Percentiles rank a stretch among this genome's conserved stretches.
Evolutionary conservation across 1,140 invertebrate species (phyloP).

Genomic region (Eubasilissa regina): DNA sequence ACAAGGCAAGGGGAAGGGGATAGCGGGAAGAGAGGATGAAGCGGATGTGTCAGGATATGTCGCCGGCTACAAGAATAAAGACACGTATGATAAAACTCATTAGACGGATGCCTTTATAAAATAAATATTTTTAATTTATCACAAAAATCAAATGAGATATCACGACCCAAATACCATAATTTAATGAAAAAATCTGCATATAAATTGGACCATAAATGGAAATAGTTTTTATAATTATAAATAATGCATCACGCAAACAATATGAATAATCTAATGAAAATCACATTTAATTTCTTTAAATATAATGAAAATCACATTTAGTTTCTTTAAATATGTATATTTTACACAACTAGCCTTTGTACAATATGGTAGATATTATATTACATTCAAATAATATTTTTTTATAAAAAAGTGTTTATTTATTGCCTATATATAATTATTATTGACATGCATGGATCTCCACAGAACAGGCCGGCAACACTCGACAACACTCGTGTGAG

Average conservation of each 20-base stretch:
- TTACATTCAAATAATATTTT: constrained; percentile 35
- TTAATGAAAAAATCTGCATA: too few species aligned
- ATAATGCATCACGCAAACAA: too few species aligned
- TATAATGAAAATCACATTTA: constrained; percentile 14
- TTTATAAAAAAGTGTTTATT: constrained; percentile 22
- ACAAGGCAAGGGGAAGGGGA: constrained; percentile 80
- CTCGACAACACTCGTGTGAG: not conserved
- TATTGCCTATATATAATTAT: constrained; percentile 40
- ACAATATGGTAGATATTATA: constrained; percentile 48
- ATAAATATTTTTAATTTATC: too few species aligned
- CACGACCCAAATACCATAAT: too few species aligned
- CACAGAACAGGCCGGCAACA: not conserved
- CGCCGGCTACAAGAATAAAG: constrained; percentile 75
- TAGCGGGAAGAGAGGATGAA: constrained; percentile 79
- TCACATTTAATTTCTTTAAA: constrained; percentile 18
- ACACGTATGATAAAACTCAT: constrained; percentile 60
- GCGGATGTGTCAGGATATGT: constrained; percentile 80
- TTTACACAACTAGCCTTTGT: constrained; percentile 51
- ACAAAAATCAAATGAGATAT: too few species aligned
- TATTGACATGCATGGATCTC: constrained; percentile 34
- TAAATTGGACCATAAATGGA: too few species aligned
- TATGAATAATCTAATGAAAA: too few species aligned
- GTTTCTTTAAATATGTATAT: constrained; percentile 46
- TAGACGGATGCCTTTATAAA: too few species aligned
- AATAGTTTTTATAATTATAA: too few species aligned